Evolutionary conservation across 2,888 invertebrate species (phyloP).

Genomic region (Cylindroiulus punctatus): DNA sequence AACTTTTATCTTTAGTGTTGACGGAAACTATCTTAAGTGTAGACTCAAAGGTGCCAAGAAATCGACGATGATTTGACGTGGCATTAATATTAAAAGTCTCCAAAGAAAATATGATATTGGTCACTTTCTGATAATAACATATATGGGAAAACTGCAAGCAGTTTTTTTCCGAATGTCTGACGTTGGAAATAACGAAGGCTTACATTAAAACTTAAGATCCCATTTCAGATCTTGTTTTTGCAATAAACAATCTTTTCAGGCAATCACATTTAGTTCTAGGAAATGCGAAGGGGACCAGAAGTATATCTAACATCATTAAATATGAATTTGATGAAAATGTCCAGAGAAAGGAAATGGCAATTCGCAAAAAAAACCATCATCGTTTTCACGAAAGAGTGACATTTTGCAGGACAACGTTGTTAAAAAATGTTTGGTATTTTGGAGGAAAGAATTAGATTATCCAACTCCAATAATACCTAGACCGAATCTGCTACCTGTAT

Average conservation of each 20-base stretch:
- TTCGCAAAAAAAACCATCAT: background rate
- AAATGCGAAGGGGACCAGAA: background rate
- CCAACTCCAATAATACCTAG: background rate
- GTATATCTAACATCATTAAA: background rate
- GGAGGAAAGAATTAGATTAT: background rate
- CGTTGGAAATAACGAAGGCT: background rate
- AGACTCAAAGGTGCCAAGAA: too few relatives aligned
- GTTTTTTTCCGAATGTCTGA: background rate
- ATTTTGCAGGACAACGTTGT: background rate
- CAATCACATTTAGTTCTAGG: background rate
- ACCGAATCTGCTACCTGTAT: background rate
- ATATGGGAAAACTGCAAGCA: background rate
- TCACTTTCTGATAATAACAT: too few relatives aligned
- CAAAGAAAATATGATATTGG: too few relatives aligned
- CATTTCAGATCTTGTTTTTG: background rate
- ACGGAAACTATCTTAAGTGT: too few relatives aligned
- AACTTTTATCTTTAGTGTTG: background rate
- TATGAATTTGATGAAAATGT: slow-evolving; percentile 24
- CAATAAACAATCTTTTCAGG: background rate
- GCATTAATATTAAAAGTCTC: too few relatives aligned
- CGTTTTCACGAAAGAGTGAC: background rate
- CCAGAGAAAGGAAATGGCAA: background rate
- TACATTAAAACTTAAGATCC: background rate
- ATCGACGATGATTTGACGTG: too few relatives aligned
- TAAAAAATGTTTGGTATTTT: background rate